phyloP scores from a whole-genome alignment of 2,113 vertebrate species.

The Genyomyrus donnyi region DNA sequence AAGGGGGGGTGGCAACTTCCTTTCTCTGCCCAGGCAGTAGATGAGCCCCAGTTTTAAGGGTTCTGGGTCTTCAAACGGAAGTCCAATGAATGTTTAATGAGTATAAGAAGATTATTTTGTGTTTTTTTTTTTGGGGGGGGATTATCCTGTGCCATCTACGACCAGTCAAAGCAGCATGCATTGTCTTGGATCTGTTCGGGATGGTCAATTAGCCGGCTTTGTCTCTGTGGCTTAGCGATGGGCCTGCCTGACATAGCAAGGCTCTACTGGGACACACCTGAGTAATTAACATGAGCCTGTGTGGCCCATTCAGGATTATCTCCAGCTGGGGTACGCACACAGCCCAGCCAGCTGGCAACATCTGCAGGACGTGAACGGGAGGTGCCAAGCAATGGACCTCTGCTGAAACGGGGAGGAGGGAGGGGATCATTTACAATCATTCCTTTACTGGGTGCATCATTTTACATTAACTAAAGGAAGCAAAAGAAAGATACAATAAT shows the following conservation, averaged over 20 bases:
- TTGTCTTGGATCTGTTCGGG: background rate
- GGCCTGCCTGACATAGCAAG: background rate
- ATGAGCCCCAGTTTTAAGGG: background rate
- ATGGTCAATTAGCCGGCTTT: conserved; percentile 6
- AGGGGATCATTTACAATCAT: background rate
- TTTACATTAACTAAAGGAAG: background rate
- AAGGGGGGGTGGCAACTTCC: background rate
- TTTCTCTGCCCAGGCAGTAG: background rate
- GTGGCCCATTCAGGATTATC: conserved; percentile 12
- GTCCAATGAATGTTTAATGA: conserved; percentile 17
- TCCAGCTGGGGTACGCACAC: background rate
- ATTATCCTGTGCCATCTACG: background rate
- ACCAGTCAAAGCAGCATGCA: background rate
- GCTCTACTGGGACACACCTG: background rate
- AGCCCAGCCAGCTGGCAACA: background rate
- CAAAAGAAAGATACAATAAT: background rate
- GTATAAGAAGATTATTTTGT: background rate
- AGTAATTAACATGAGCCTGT: conserved; percentile 18
- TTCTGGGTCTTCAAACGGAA: background rate
- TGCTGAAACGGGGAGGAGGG: background rate
- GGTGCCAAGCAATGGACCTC: background rate
- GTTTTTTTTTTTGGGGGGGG: background rate
- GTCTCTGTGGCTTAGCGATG: background rate
- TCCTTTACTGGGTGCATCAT: background rate
- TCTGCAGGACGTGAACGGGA: background rate